Evolutionary conservation across 2,113 vertebrate species (phyloP).

Genomic region (Semnornis frantzii): DNA sequence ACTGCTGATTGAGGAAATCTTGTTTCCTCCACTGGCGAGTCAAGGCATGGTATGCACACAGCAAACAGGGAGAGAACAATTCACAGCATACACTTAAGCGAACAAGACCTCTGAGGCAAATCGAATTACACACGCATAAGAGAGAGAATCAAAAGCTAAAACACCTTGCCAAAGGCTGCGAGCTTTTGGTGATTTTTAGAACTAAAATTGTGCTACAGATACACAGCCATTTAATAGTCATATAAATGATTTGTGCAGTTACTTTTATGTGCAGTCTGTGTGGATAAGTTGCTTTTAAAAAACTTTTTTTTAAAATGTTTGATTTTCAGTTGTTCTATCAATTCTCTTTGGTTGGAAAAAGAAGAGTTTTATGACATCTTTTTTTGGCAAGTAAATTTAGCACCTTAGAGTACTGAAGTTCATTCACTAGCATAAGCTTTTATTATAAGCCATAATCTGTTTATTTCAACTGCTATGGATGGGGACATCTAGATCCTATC

Average conservation of each 20-base stretch:
- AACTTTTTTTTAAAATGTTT: not conserved
- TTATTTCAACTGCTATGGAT: not conserved
- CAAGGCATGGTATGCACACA: not conserved
- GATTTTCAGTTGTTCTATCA: slow-evolving; percentile 38
- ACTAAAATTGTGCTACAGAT: not conserved
- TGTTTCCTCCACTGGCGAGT: not conserved
- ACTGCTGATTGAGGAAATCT: not conserved
- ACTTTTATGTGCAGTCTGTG: not conserved
- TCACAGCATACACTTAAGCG: not conserved
- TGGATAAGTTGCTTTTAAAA: not conserved
- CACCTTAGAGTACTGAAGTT: slow-evolving; percentile 26
- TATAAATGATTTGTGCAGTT: not conserved
- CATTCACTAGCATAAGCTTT: slow-evolving; percentile 48
- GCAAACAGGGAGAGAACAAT: not conserved
- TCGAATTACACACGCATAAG: not conserved
- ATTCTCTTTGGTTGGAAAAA: slow-evolving; percentile 1
- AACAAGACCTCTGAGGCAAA: slow-evolving; percentile 50
- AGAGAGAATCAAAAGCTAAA: not conserved
- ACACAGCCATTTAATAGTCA: slow-evolving; percentile 6
- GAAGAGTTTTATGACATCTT: slow-evolving; percentile 26
- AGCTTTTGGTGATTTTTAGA: not conserved
- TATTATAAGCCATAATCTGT: slow-evolving; percentile 13
- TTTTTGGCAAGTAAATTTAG: slow-evolving; percentile 39
- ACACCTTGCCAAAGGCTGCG: slow-evolving; percentile 11
- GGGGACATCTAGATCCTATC: not conserved